Conservation (phyloP, 2,113 vertebrate genomes). For the Passer domesticus region DNA sequence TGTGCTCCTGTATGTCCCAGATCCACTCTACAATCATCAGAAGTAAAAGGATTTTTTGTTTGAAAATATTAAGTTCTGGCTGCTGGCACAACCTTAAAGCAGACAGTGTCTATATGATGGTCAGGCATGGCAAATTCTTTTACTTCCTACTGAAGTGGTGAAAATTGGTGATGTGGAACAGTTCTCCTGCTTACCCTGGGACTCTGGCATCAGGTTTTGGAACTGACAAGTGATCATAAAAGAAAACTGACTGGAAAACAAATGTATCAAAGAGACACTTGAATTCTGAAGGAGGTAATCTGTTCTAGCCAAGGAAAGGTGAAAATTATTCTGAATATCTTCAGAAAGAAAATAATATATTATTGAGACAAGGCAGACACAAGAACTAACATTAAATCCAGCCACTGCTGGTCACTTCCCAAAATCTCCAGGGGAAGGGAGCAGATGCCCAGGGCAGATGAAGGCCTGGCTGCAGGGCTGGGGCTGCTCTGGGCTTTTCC, state of each 20-base stretch:
- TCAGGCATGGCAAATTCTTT: not conserved
- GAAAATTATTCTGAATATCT: not conserved
- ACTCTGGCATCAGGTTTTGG: not conserved
- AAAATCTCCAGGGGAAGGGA: not conserved
- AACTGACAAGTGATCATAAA: not conserved
- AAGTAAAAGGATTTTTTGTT: not conserved
- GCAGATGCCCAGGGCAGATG: not conserved
- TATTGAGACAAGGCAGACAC: not conserved
- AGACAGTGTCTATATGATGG: rapidly evolving
- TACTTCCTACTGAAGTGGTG: not conserved
- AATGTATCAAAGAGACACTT: not conserved
- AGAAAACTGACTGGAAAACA: not conserved
- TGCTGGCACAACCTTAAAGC: not conserved
- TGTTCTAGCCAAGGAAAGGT: not conserved
- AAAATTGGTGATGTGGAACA: rapidly evolving
- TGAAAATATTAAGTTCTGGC: not conserved
- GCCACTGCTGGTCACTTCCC: not conserved
- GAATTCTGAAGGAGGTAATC: not conserved
- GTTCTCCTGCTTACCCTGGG: not conserved
- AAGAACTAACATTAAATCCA: not conserved
- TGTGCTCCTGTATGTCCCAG: not conserved
- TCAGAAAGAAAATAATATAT: not conserved
- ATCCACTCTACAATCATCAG: not conserved
- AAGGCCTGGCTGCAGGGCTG: not conserved
- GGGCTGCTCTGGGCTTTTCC: not conserved